Conservation (phyloP, 2,797 vertebrate species). For the Eupleurogrammus muticus region DNA sequence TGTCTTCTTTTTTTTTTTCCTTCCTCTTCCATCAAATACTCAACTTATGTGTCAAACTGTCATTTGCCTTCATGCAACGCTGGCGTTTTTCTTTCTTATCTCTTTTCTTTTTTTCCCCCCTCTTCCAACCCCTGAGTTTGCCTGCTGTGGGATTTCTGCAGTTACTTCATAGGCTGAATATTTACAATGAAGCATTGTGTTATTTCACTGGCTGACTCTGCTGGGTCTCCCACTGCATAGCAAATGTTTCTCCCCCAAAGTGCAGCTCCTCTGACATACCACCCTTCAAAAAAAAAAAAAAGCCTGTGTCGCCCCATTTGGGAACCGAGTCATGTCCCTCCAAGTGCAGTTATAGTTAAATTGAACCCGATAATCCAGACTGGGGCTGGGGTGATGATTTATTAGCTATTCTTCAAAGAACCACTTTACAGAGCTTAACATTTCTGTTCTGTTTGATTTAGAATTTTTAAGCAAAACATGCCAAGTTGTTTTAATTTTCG, state of each 20-base stretch:
- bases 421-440: background rate
- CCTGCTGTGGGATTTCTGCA: constrained; percentile 60
- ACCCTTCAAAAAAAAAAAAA: background rate
- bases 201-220: constrained; percentile 65
- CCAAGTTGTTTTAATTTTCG: background rate
- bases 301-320: background rate
- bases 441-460: constrained; percentile 13
- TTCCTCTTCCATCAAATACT: constrained; percentile 22
- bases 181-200: constrained; percentile 66
- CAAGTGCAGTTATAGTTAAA: constrained; percentile 1
- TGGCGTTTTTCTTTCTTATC: background rate
- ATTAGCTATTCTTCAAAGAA: constrained; percentile 5
- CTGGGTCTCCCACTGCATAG: constrained; percentile 54
- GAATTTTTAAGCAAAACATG: background rate
- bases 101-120: too few relatives aligned
- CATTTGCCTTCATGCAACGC: constrained; percentile 4
- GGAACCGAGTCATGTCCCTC: constrained; percentile 10
- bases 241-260: constrained; percentile 22
- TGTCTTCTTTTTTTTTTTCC: constrained; percentile 18
- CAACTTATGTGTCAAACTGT: constrained; percentile 12
- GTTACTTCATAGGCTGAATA: constrained; percentile 59
- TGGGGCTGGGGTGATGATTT: background rate
- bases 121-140: constrained; percentile 38
- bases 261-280: constrained; percentile 9
- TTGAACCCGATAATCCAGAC: background rate